phyloP scores from a whole-genome alignment of 1,140 invertebrate species.

The Nilaparvata lugens region DNA sequence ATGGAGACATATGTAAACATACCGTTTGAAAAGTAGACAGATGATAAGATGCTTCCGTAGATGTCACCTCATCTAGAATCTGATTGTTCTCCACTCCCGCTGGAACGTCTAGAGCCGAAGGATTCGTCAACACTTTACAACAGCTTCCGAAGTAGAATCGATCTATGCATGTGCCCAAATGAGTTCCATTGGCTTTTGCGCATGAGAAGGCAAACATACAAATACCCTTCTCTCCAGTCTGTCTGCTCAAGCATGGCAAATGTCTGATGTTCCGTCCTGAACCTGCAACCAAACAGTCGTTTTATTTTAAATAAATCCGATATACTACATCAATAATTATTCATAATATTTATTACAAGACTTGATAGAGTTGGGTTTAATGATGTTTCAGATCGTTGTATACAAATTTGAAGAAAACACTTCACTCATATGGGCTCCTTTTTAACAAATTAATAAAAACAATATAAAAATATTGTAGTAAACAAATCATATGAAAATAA shows the following conservation, averaged over 20 bases:
- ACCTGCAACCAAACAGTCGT: conserved; percentile 41
- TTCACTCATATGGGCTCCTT: too few relatives aligned
- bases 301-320: too few relatives aligned
- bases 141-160: conserved; percentile 87
- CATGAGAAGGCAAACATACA: conserved; percentile 95
- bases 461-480: too few relatives aligned
- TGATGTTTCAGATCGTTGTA: too few relatives aligned
- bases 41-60: conserved; percentile 19
- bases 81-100: conserved; percentile 23
- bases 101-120: conserved; percentile 33
- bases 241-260: conserved; percentile 70
- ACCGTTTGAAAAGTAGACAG: conserved; percentile 20
- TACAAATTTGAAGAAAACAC: too few relatives aligned
- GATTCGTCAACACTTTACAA: conserved; percentile 52
- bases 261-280: conserved; percentile 77
- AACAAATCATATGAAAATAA: too few relatives aligned
- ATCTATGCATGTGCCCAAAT: conserved; percentile 84
- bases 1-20: conserved; percentile 22
- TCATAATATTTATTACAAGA: too few relatives aligned
- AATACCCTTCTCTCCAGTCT: conserved; percentile 65
- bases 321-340: too few relatives aligned
- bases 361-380: too few relatives aligned
- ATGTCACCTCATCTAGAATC: conserved; percentile 16
- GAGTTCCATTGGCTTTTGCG: conserved; percentile 80
- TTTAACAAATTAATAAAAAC: too few relatives aligned